Evolutionary conservation across 1,140 invertebrate species (phyloP), one percentile per base, ranked within the genome.

Genomic region (Drosophila azteca): DNA sequence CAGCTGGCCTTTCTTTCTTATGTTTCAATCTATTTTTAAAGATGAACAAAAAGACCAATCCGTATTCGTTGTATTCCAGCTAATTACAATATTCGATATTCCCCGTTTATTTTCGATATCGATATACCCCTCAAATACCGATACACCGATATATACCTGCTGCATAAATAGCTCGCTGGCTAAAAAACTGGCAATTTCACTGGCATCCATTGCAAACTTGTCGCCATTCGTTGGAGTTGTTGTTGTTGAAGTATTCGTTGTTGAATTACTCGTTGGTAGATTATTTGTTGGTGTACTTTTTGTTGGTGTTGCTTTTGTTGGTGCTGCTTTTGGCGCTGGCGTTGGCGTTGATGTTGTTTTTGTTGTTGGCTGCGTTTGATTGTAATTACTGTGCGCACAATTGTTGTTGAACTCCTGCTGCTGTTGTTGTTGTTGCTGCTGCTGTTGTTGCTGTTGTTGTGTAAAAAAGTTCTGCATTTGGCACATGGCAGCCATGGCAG

Each of bases 151-250:
- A 58, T 64, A 74, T 95, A 95, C 95, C 95, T 94, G 94, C 84
- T 96, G 95, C 93, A 94, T 95, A 92, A 95, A 95, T 91, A 96
- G 93, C 93, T 96, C 95, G 91, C 95, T 95, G 79, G 95, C 95
- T 77, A 96, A 93, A 92, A 96, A 95, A 92, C 94, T 95, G 64
- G 95, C 95, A 91, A 96, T 95, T 93, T 96, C 95, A 92, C 94
- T 94, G 77, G 95, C 94, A 93, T 96, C 95, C 92, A 96, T 95
- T 91, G 92, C 92, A 63, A 90, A 90, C 74, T 90, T 75, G 66
- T 87, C 76, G 64, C 64, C 65, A 46, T 51, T 69, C 7, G 41
- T 52, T 59, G 54, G 17, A 20, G 17, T 17, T 68, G 59, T 55
- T 44, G 65, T 31, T 45, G 58, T 41, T 52, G 58, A 26, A 35